These are phyloP conservation scores for Sebastes oblongus DNA, from an alignment of 2,797 vertebrate genomes.

Conservation along the genomic window DNA sequence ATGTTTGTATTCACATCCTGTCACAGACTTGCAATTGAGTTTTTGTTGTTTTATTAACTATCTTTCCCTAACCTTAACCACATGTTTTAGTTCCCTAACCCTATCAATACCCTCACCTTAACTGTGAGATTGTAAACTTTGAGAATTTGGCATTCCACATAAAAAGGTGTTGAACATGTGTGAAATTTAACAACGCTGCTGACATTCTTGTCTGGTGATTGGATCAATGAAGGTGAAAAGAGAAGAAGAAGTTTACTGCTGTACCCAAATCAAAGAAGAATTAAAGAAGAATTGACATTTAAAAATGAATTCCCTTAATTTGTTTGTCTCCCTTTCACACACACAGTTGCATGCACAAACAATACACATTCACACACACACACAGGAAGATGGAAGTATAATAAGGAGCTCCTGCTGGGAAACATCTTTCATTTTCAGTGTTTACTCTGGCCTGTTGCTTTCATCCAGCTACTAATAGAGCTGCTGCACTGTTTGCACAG, in stretches of 20 bases:
- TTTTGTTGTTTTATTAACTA: not conserved
- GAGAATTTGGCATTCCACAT: too few species aligned
- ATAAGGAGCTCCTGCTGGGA: constrained; percentile 25
- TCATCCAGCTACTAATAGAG: constrained; percentile 33
- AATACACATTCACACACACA: not conserved
- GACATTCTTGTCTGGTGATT: not conserved
- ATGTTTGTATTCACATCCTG: not conserved
- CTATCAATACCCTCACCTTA: fast-evolving
- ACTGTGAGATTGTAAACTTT: too few species aligned
- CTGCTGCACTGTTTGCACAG: constrained; percentile 4
- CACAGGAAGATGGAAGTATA: not conserved
- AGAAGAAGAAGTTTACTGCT: not conserved
- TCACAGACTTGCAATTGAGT: not conserved
- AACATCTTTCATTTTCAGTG: constrained; percentile 42
- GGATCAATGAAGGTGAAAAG: not conserved
- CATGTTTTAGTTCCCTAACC: not conserved
- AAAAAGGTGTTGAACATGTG: too few species aligned
- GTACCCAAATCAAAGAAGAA: not conserved
- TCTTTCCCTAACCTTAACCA: not conserved
- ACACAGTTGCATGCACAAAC: not conserved
- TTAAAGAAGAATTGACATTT: too few species aligned
- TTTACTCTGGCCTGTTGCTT: constrained; percentile 38
- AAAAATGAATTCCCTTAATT: too few species aligned
- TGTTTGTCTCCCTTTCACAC: too few species aligned
- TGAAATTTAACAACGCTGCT: not conserved